Evolutionary conservation across 2,888 invertebrate genomes (phyloP).

Genomic region (Elmis aenea): DNA sequence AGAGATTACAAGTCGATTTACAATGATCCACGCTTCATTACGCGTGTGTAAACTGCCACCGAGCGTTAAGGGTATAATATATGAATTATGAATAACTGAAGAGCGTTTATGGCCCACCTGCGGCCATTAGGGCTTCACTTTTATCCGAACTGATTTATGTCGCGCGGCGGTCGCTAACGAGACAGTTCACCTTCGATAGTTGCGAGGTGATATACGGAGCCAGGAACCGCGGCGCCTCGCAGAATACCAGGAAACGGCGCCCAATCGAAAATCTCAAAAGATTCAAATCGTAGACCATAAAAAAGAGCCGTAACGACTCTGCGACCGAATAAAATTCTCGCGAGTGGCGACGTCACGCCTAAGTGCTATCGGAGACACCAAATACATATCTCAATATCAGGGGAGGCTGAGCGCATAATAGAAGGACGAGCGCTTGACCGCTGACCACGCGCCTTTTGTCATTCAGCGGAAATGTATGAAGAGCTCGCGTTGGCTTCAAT

Average conservation of each 20-base stretch:
- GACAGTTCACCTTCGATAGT: conserved; percentile 30
- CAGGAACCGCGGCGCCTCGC: conserved; percentile 30
- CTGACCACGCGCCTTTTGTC: conserved; percentile 33
- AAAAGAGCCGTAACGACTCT: conserved; percentile 33
- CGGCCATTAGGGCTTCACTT: conserved; percentile 40
- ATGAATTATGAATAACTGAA: conserved; percentile 38
- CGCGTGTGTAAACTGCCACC: neutral
- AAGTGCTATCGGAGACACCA: conserved; percentile 27
- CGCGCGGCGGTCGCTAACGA: conserved; percentile 38
- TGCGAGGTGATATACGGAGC: conserved; percentile 28
- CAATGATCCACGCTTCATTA: neutral
- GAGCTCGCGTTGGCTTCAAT: conserved; percentile 25
- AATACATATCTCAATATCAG: conserved; percentile 24
- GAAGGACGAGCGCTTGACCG: conserved; percentile 31
- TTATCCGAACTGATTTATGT: conserved; percentile 41
- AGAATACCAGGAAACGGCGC: conserved; percentile 31
- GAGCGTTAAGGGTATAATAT: conserved; percentile 29
- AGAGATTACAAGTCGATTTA: neutral
- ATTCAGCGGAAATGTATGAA: conserved; percentile 29
- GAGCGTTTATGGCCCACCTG: conserved; percentile 42
- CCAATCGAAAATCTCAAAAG: conserved; percentile 36
- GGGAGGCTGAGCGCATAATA: conserved; percentile 28
- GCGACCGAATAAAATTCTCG: conserved; percentile 28
- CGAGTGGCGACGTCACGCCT: conserved; percentile 28
- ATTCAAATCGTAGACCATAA: conserved; percentile 37